These are phyloP conservation scores for Trichopria drosophilae DNA, from an alignment of 2,888 invertebrate species.

Conservation along the genomic window DNA sequence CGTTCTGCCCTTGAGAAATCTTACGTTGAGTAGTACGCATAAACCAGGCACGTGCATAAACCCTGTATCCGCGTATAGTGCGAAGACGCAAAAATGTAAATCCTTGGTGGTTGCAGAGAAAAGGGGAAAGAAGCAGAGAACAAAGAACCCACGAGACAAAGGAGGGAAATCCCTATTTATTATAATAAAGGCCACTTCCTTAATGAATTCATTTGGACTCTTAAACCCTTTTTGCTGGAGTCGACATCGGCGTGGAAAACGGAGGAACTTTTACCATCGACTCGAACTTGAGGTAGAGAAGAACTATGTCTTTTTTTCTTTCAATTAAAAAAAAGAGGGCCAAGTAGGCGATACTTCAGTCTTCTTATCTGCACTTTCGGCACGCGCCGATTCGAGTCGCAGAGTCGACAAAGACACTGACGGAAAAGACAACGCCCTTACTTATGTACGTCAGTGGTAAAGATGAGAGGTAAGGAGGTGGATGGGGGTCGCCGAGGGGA, in stretches of 20 bases:
- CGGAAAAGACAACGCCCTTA: conserved; percentile 58
- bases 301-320: conserved; percentile 26
- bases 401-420: conserved; percentile 36
- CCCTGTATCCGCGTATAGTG: too few species aligned
- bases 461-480: conserved; percentile 47
- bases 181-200: conserved; percentile 13
- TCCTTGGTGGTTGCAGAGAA: too few species aligned
- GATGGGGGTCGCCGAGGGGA: conserved; percentile 32
- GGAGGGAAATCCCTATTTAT: too few species aligned
- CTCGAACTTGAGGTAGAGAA: conserved; percentile 29
- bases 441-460: conserved; percentile 47
- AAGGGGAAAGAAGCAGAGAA: conserved; percentile 5
- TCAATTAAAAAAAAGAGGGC: conserved; percentile 28
- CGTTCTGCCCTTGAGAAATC: too few species aligned
- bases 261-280: too few species aligned
- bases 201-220: conserved; percentile 34
- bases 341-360: background rate
- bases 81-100: too few species aligned
- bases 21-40: too few species aligned
- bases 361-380: background rate
- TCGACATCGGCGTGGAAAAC: too few species aligned
- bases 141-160: conserved; percentile 30
- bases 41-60: too few species aligned
- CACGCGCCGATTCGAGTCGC: conserved; percentile 17
- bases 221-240: too few species aligned